phyloP scores from a whole-genome alignment of 1,140 invertebrate species.

The Drosophila dunni region DNA sequence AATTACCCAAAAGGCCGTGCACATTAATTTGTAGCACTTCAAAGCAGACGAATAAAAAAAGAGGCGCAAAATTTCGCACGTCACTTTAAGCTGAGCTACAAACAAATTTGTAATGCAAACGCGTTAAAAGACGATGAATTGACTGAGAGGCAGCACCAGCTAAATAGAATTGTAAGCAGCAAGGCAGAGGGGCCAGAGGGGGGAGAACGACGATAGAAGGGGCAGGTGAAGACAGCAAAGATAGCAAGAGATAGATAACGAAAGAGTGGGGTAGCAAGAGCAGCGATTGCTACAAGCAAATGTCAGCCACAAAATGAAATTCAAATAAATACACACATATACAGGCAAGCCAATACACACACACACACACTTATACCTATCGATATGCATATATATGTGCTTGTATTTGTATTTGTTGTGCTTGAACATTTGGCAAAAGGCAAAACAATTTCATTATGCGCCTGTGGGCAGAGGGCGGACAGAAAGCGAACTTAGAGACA shows the following conservation, averaged over 20 bases:
- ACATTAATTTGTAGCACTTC: slow-evolving; percentile 77
- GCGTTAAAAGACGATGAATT: slow-evolving; percentile 61
- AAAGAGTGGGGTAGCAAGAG: not conserved
- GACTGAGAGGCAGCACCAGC: slow-evolving; percentile 15
- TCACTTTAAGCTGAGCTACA: slow-evolving; percentile 50
- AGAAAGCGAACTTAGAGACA: slow-evolving; percentile 20
- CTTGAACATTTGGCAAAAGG: slow-evolving; percentile 57
- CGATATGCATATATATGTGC: slow-evolving; percentile 6
- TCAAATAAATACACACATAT: slow-evolving; percentile 79
- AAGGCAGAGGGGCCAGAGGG: not conserved
- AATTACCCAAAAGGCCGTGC: slow-evolving; percentile 39
- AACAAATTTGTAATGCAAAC: slow-evolving; percentile 73
- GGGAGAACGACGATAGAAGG: not conserved
- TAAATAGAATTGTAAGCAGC: slow-evolving; percentile 32
- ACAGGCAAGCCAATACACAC: slow-evolving; percentile 9
- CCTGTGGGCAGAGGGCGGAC: slow-evolving; percentile 13
- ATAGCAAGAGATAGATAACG: not conserved
- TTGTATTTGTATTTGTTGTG: not conserved
- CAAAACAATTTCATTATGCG: slow-evolving; percentile 71
- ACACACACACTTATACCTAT: slow-evolving; percentile 20
- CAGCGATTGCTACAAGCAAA: slow-evolving; percentile 32
- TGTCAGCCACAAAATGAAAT: slow-evolving; percentile 75
- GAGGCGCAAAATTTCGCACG: slow-evolving; percentile 59
- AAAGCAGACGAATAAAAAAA: slow-evolving; percentile 27
- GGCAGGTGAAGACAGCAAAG: not conserved